phyloP scores from a whole-genome alignment of 2,888 invertebrate genomes.

The Orchesellides sinensis region DNA sequence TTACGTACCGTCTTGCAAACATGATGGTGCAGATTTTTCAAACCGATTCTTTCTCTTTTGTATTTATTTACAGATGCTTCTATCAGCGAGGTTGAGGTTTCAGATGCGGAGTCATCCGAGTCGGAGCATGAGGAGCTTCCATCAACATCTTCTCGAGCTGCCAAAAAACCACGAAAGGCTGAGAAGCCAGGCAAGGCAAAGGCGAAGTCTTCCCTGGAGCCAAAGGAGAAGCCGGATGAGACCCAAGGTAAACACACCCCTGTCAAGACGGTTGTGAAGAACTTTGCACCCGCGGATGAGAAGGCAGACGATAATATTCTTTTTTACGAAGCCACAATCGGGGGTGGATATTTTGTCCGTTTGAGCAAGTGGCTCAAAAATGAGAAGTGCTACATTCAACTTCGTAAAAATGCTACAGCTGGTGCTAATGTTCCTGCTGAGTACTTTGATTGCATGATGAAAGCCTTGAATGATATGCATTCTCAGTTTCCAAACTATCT shows the following conservation, averaged over 20 bases:
- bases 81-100: too few relatives aligned
- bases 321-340: background rate
- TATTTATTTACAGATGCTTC: too few relatives aligned
- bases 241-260: background rate
- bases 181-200: background rate
- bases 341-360: background rate
- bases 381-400: constrained; percentile 3
- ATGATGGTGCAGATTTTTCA: too few relatives aligned
- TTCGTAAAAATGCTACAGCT: background rate
- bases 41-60: too few relatives aligned
- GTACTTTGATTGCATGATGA: background rate
- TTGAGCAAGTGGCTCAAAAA: constrained; percentile 11
- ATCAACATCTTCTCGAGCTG: too few relatives aligned
- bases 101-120: too few relatives aligned
- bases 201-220: background rate
- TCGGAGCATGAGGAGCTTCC: too few relatives aligned
- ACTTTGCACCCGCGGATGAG: background rate
- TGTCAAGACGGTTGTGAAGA: background rate
- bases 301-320: background rate
- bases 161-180: background rate
- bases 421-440: background rate
- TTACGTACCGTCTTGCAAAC: too few relatives aligned
- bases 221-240: too few relatives aligned
- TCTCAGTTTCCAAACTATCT: background rate
- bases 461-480: background rate